Base-by-base conservation (phyloP, 2,113 vertebrate species). In the Mystacornis crossleyi region DNA sequence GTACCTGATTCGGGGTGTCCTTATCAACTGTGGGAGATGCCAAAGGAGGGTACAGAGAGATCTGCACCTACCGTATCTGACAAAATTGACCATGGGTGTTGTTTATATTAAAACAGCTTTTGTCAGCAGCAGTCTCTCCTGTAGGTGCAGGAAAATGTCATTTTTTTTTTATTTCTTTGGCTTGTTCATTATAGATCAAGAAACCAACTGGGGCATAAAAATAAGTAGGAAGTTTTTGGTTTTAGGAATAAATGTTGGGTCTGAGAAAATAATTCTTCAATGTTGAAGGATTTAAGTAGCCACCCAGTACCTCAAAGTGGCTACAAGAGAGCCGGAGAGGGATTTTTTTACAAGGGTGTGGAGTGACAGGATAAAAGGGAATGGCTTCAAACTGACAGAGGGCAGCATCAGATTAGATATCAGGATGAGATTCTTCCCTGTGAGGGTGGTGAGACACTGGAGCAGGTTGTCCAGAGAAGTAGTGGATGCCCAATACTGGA, bases 31-130 rank as follows among this genome's bases (percentile, higher is more conserved):
- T 33, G 36, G n/a, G 83, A 74, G 36, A 31, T 70, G 57, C 62
- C 55, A 53, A 43, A 40, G 43, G 29, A 73, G 13, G 11, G 23
- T 21, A 28, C 48, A 61, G 51, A 42, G 34, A 70, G 10, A 81
- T 20, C 28, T 70, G 16, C 14, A 31, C 14, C 51, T 40, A 2
- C 8, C 2, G 0, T n/a, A 18, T 5, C 74, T 45, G 43, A 26
- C 28, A 64, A 66, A 82, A 86, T 10, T 58, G 28, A 40, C 14
- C 8, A 11, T 11, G 31, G 18, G 7, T 33, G 9, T 58, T 58
- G 67, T 20, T 62, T 36, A 71, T 67, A 58, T 62, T 79, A 42
- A 86, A 82, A 12, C 15, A 47, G 19, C 8, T 80, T 74, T 62
- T 80, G 38, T 54, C 66, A 89, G 72, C 34, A 79, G 54, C 51